Base-by-base conservation (phyloP, 2,113 vertebrate species). In the Perccottus glenii region DNA sequence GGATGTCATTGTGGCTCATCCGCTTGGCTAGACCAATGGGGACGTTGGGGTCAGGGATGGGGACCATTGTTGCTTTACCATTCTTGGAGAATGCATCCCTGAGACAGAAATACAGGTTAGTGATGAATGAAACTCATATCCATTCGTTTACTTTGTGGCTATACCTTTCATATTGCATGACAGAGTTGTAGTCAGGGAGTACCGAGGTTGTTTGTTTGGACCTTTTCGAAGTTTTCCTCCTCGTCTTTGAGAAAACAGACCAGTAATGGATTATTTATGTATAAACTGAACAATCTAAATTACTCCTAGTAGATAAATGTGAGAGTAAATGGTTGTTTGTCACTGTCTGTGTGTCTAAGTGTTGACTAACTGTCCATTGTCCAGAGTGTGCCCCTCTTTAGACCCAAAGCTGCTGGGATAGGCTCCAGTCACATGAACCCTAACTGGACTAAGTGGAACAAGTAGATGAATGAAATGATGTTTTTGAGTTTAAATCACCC, bases 151-250 rank as follows among this genome's bases (percentile, higher is more conserved):
- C 19, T 6, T 11, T 19, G 11, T 27, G 19, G 5, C 83, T 81
- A 84, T 16, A 90, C 90, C 73, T 87, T 50, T 56, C n/a, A 61
- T 90, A 90, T 1, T 92, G 82, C 89, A 92, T 90, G 47, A 91
- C 60, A 6, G 91, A 91, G 14, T 42, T 27, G 45, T 87, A 90
- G 77, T 91, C 87, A 92, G 2, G 77, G 60, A 33, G 87, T 89
- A 0, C 15, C 60, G 60, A 90, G 33, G 75, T 90, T 91, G 73
- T 90, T 91, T 1, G 91, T 91, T 0, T 5, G 0, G 38, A 27
- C 4, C 53, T 67, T 83, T 0, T 0, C 0, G 12, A 92, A 91
- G 60, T 84, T 87, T 0, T 0, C 0, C 32, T 62, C 11, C 0
- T 0, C 1, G 33, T 63, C 85, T 90, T 52, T 12, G 60, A 27